Percentiles rank a stretch among this genome's conserved stretches.
Evolutionary conservation across 2,888 invertebrate genomes (phyloP).

Genomic region (Trachelus iudaicus): DNA sequence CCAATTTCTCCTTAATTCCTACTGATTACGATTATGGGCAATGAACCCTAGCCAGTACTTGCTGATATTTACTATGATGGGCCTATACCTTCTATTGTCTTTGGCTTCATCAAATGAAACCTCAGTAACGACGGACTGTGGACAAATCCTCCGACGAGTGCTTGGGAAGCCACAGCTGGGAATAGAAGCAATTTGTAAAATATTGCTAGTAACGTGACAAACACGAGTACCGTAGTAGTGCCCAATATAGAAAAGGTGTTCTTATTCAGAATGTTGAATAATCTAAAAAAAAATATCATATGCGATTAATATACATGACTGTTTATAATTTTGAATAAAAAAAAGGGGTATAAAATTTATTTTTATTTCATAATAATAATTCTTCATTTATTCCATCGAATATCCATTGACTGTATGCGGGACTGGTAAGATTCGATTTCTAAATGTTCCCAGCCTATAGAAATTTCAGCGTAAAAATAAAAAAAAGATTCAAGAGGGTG

Average conservation of each 20-base stretch:
- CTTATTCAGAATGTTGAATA: neutral
- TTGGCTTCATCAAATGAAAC: slow-evolving; percentile 9
- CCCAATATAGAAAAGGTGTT: neutral
- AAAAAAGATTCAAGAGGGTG: slow-evolving; percentile 9
- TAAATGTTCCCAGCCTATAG: neutral
- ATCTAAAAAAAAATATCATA: neutral
- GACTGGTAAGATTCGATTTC: neutral
- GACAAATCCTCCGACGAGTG: slow-evolving; percentile 24
- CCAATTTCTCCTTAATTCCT: too few species aligned
- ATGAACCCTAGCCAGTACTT: neutral
- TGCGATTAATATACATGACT: too few species aligned
- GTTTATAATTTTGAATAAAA: too few species aligned
- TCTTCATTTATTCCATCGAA: too few species aligned
- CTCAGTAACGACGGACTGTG: neutral
- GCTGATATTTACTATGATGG: neutral
- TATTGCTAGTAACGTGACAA: slow-evolving; percentile 47
- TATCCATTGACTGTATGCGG: neutral
- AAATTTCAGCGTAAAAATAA: neutral
- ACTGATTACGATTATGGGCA: neutral
- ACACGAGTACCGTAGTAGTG: slow-evolving; percentile 6
- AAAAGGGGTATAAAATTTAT: too few species aligned
- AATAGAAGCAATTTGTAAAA: slow-evolving; percentile 62
- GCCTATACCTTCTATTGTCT: neutral
- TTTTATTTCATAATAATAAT: too few species aligned
- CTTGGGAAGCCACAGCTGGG: slow-evolving; percentile 45